Evolutionary conservation across 2,888 invertebrate genomes (phyloP), one percentile per base, ranked within the genome.

Genomic region (Macrosiphum euphorbiae): DNA sequence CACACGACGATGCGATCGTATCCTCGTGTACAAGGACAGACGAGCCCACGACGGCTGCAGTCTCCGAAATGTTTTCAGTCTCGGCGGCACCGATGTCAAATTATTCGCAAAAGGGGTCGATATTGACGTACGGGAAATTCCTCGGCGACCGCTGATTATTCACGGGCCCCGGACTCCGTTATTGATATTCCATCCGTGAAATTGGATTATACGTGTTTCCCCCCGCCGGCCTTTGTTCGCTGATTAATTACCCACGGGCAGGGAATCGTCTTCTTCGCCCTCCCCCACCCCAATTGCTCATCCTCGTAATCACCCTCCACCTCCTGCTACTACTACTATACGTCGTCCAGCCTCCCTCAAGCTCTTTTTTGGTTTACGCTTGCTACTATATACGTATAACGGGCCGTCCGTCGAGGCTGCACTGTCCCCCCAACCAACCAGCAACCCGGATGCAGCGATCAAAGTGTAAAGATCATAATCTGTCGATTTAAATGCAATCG

Each of bases 151-250:
- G 61, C 94, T 90, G 94, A 90, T 94, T 94, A 94, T 92, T 92
- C 92, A 92, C 94, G 61, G 61, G 20, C 89, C 58, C 94, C 93
- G 92, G 92, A 93, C 89, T 58, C 84, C 89, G 93, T 94, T 86
- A 94, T 94, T 94, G 94, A 94, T 94, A 94, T 94, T 94, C 90
- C 94, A 85, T 94, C 94, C 94, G 94, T 94, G 94, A 94, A 94
- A 94, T 94, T 90, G 94, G 94, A 94, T 94, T 94, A 94, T 87
- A 67, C 94, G 58, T 90, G 94, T 94, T 87, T 52, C 52, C 85
- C 58, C 26, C 93, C 61, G 90, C 61, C 85, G 94, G 44, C 35
- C 86, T 86, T 86, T 90, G 86, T 90, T 90, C 90, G 13, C 86
- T n/a, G 94, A 94, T 94, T 94, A 94, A 94, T 94, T 94, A 90